Evolutionary conservation across 2,113 vertebrate genomes (phyloP).

Genomic region (Ivindomyrus marchei): DNA sequence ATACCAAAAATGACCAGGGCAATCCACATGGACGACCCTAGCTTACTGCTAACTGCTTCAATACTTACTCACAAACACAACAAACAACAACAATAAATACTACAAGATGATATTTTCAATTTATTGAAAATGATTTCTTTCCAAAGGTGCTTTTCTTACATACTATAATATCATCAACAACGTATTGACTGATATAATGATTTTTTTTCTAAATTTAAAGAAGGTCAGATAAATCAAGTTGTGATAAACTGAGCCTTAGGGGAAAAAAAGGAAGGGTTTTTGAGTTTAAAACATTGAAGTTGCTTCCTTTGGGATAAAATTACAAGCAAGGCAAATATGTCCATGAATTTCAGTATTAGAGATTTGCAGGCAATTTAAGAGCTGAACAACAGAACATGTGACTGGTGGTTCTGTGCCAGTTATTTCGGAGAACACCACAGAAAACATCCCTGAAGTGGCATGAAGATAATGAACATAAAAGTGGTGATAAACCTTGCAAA

Average conservation of each 20-base stretch:
- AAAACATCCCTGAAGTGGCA: constrained; percentile 62
- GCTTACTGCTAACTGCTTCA: not conserved
- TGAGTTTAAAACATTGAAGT: not conserved
- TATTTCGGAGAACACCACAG: constrained; percentile 59
- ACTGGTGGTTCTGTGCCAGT: constrained; percentile 47
- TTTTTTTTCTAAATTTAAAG: not conserved
- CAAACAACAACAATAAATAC: not conserved
- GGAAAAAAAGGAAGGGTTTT: not conserved
- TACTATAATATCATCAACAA: not conserved
- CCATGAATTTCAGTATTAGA: not conserved
- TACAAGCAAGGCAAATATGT: not conserved
- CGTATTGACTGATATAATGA: not conserved
- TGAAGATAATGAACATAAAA: constrained; percentile 67
- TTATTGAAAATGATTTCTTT: not conserved
- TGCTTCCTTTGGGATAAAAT: not conserved
- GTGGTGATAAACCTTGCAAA: constrained; percentile 60
- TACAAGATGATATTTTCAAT: not conserved
- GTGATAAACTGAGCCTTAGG: not conserved
- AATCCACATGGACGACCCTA: not conserved
- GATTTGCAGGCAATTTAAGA: not conserved
- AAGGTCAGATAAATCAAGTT: not conserved
- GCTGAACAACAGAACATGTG: constrained; percentile 28
- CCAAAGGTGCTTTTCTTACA: not conserved
- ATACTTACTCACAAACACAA: not conserved
- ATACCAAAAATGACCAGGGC: not conserved